Evolutionary conservation across 2,113 vertebrate species (phyloP).

Genomic region (Ia io): DNA sequence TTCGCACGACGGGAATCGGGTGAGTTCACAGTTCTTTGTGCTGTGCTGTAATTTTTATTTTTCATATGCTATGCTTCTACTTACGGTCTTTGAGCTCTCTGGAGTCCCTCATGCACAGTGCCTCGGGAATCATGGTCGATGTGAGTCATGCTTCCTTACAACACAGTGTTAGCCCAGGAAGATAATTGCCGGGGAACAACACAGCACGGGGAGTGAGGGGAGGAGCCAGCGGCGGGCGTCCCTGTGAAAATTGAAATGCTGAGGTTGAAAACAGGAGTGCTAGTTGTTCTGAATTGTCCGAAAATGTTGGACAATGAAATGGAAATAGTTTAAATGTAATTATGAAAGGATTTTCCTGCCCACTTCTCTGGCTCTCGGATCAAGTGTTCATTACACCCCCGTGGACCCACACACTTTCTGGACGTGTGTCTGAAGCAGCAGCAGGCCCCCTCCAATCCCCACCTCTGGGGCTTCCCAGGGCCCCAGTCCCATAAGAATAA

Average conservation of each 20-base stretch:
- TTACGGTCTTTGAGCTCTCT: background rate
- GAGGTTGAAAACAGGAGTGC: background rate
- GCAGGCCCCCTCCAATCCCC: too few species aligned
- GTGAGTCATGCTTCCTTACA: background rate
- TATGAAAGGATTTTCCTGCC: background rate
- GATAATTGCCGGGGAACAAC: background rate
- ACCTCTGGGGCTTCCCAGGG: background rate
- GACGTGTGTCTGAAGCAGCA: background rate
- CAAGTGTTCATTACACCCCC: background rate
- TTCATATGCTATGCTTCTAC: background rate
- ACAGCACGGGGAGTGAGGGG: background rate
- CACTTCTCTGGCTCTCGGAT: background rate
- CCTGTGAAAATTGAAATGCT: background rate
- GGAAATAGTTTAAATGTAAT: background rate
- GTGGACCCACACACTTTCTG: background rate
- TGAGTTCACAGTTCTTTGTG: background rate
- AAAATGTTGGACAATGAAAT: background rate
- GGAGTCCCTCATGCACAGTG: background rate
- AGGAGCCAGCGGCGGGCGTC: accelerated
- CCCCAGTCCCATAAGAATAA: background rate
- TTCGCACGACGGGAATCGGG: background rate
- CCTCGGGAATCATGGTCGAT: background rate
- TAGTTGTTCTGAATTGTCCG: background rate
- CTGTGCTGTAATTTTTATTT: background rate
- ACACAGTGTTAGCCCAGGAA: background rate